Base-by-base conservation (phyloP, 2,113 vertebrate species). In the rat (Rattus norvegicus) region DNA sequence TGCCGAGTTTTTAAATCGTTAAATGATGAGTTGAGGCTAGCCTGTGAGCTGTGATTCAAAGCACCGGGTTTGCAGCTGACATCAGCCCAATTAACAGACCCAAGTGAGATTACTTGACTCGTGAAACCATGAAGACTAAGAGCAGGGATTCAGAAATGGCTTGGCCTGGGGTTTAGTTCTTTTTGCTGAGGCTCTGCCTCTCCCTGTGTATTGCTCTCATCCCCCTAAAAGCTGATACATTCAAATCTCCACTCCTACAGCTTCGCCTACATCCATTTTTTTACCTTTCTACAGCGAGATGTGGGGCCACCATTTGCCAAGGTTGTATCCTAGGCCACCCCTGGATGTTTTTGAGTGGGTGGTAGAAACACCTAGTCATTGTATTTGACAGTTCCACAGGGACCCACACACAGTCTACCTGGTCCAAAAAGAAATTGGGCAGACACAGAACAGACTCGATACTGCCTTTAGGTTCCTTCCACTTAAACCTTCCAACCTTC, bases 41-140 rank as follows among this genome's bases (percentile, higher is more conserved):
- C 75, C 47, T 93, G 83, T 49, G 63, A 92, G 89, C 91, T 75
- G 56, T 16, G 84, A 67, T 52, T 73, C 61, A 92, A 61, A 90
- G 77, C 26, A 52, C 36, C 26, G 24, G 36, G 77, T 22, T 79
- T 7, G 83, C 10, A 90, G 77, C 75, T n/a, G 69, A 91, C 73
- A 88, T 79, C 83, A 97, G 61, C 47, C 54, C 87, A 90, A 24
- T 43, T 69, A 63, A 24, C 36, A 54, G 30, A 19, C 59, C 79
- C 26, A 33, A 73, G 9, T 93, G 13, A 70, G 73, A 63, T 90
- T 54, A 24, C 61, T 67, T 89, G 72, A 7, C 47, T 75, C 81
- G 59, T 56, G 33, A 54, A 92, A 77, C n/a, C 4, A 12, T 5
- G 13, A 67, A 81, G 52, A 26, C 39, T 14, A 26, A 70, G 80